phyloP scores from a whole-genome alignment of 1,140 invertebrate genomes.

The Leptinotarsa undecemlineata region DNA sequence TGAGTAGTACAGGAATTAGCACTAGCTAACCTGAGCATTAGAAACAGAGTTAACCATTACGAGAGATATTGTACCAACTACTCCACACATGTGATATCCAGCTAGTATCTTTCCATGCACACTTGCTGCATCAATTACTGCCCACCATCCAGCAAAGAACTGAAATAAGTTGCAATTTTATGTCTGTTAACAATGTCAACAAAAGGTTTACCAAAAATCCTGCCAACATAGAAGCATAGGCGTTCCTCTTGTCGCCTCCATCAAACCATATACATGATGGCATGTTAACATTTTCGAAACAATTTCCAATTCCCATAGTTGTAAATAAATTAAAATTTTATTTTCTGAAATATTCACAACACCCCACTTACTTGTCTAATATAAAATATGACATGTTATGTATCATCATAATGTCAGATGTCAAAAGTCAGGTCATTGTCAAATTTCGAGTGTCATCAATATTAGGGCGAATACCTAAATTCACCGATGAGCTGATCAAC shows the following conservation, averaged over 20 bases:
- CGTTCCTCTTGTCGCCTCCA: slow-evolving; percentile 76
- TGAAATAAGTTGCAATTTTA: slow-evolving; percentile 51
- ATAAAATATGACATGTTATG: too few species aligned
- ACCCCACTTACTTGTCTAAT: background rate
- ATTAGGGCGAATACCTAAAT: too few species aligned
- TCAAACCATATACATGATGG: slow-evolving; percentile 67
- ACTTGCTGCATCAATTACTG: slow-evolving; percentile 91
- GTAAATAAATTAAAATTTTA: background rate
- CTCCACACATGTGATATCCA: slow-evolving; percentile 91
- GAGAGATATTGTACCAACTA: slow-evolving; percentile 90
- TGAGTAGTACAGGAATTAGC: background rate
- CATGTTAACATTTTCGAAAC: slow-evolving; percentile 60
- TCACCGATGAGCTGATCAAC: too few species aligned
- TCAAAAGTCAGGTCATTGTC: too few species aligned
- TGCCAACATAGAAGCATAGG: slow-evolving; percentile 78
- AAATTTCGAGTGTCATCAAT: too few species aligned
- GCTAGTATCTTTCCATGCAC: slow-evolving; percentile 72
- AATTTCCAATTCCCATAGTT: slow-evolving; percentile 46
- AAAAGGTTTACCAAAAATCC: slow-evolving; percentile 75
- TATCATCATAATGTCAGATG: too few species aligned
- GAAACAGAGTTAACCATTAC: slow-evolving; percentile 98
- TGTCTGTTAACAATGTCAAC: background rate
- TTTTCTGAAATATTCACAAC: background rate
- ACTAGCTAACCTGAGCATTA: slow-evolving; percentile 78
- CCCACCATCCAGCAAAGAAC: slow-evolving; percentile 98